Percentiles rank a stretch among this genome's conserved stretches.
These are phyloP conservation scores for Cyrtonyx montezumae DNA, from an alignment of 2,113 vertebrate species.

Conservation along the genomic window DNA sequence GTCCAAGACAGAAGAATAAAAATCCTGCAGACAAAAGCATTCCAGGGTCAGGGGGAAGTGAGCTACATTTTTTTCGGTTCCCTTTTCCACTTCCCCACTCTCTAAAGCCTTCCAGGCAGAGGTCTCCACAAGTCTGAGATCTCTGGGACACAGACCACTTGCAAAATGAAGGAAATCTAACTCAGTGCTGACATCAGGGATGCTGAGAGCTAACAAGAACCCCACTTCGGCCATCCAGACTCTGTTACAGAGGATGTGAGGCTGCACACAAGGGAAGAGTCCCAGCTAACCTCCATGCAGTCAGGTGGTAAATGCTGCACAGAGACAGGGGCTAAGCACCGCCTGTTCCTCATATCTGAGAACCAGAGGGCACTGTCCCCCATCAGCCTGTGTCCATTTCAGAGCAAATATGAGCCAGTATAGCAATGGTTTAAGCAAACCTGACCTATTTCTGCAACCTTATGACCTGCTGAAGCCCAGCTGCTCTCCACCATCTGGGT, in stretches of 20 bases:
- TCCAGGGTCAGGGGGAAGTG: neutral
- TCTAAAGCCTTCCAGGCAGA: neutral
- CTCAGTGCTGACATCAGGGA: neutral
- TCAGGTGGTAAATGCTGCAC: neutral
- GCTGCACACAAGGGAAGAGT: neutral
- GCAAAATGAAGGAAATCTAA: neutral
- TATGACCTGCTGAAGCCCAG: neutral
- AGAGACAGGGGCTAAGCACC: neutral
- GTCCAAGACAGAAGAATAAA: conserved; percentile 87
- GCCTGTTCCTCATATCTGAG: neutral
- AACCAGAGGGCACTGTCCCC: neutral
- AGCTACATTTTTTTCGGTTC: rapidly evolving
- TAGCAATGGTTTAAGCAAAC: neutral
- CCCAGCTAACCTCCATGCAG: neutral
- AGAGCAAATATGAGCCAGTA: neutral
- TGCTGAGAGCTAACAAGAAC: neutral
- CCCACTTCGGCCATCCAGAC: neutral
- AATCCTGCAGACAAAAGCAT: conserved; percentile 77
- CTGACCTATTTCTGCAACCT: neutral
- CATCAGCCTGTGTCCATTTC: neutral
- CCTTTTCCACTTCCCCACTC: neutral
- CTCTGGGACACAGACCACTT: neutral
- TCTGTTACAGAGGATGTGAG: neutral
- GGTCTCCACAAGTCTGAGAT: neutral
- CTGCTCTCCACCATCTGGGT: neutral